A percentile compares a stretch with the other conserved stretches of the same genome.
phyloP scores from a whole-genome alignment of 2,888 invertebrate genomes.

The Melanostoma mellinum region DNA sequence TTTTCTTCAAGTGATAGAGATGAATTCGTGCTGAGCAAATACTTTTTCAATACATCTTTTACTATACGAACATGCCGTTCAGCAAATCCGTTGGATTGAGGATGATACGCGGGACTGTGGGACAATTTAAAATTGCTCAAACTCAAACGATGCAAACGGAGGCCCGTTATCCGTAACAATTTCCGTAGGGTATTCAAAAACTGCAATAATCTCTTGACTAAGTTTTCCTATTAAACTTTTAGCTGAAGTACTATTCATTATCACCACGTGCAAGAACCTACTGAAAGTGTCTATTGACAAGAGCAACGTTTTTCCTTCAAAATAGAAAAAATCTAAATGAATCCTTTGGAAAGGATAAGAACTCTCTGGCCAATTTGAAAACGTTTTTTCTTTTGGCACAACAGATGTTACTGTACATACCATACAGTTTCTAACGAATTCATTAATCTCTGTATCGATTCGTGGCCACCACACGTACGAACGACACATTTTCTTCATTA shows the following conservation, averaged over 20 bases:
- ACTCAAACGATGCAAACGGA: constrained; percentile 36
- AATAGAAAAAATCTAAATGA: constrained; percentile 37
- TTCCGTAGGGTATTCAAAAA: constrained; percentile 38
- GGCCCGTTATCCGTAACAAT: constrained; percentile 38
- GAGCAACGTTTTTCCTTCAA: constrained; percentile 5
- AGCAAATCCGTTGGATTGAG: constrained; percentile 12
- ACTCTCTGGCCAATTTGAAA: constrained; percentile 27
- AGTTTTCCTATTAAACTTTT: constrained; percentile 13
- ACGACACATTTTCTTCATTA: constrained; percentile 75
- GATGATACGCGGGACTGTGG: constrained; percentile 15
- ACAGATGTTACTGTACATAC: constrained; percentile 27
- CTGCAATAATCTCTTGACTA: constrained; percentile 15
- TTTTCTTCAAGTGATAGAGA: background rate
- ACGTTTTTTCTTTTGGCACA: constrained; percentile 27
- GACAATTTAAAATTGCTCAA: constrained; percentile 30
- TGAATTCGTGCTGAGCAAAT: too few species aligned
- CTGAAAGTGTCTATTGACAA: constrained; percentile 4
- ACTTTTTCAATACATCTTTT: constrained; percentile 20
- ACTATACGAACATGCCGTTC: constrained; percentile 28
- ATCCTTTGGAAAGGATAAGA: constrained; percentile 35
- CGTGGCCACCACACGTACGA: constrained; percentile 76
- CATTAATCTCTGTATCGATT: constrained; percentile 75
- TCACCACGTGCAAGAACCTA: background rate
- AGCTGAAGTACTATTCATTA: background rate
- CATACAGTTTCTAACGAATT: constrained; percentile 68